Conservation (phyloP, 2,113 vertebrate genomes). For the Muscicapa adusta region DNA sequence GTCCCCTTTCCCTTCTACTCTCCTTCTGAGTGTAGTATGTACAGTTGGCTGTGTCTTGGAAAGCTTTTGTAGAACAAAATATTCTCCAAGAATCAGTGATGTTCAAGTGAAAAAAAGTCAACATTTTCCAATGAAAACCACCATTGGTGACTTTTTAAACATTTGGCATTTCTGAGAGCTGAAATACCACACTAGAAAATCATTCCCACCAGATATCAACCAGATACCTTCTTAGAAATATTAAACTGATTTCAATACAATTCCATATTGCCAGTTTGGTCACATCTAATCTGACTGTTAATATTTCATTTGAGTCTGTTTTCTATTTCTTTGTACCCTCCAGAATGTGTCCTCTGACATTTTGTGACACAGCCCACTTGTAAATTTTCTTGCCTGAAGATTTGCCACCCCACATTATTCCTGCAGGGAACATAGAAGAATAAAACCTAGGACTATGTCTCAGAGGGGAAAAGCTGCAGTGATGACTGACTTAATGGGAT, state of each 20-base stretch:
- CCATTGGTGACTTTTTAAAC: background rate
- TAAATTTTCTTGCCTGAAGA: background rate
- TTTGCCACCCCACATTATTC: background rate
- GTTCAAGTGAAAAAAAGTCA: conserved; percentile 4
- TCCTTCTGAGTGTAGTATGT: background rate
- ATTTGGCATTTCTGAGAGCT: background rate
- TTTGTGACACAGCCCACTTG: background rate
- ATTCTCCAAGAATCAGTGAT: background rate
- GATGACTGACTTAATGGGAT: background rate
- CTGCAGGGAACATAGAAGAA: background rate
- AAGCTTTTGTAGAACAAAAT: background rate
- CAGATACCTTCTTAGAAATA: background rate
- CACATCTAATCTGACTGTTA: background rate
- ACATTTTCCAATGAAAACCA: background rate
- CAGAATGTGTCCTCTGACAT: background rate
- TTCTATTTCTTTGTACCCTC: background rate
- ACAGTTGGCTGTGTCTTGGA: background rate
- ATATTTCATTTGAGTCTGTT: background rate
- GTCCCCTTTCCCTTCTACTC: background rate
- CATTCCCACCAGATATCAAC: background rate
- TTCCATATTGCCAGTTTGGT: background rate
- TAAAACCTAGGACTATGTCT: background rate
- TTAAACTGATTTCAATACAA: background rate
- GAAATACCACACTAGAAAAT: background rate
- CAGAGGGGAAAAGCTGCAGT: background rate